Evolutionary conservation across 2,888 invertebrate species (phyloP).

Genomic region (Caenorhabditis panamensis): DNA sequence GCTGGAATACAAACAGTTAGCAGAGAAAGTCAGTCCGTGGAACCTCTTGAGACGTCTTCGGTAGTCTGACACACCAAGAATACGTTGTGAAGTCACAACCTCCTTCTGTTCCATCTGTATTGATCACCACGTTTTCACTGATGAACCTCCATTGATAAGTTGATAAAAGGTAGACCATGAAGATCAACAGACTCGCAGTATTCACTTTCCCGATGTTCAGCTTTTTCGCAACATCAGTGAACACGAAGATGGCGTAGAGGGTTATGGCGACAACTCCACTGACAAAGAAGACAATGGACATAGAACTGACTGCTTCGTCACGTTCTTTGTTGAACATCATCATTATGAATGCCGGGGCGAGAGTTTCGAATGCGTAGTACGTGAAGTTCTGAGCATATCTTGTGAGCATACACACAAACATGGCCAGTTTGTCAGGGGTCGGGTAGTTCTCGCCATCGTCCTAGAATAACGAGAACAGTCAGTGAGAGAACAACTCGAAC

Average conservation of each 20-base stretch:
- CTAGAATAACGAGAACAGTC: background rate
- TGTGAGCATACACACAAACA: conserved; percentile 60
- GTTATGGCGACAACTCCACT: conserved; percentile 36
- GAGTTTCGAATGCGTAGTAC: conserved; percentile 49
- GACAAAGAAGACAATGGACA: conserved; percentile 40
- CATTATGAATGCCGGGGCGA: conserved; percentile 56
- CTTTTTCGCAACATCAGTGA: conserved; percentile 32
- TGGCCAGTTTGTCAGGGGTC: conserved; percentile 41
- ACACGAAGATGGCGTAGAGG: conserved; percentile 42
- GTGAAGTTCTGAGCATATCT: conserved; percentile 59
- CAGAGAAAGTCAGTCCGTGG: background rate
- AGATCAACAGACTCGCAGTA: conserved; percentile 33
- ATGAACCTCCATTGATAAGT: conserved; percentile 58
- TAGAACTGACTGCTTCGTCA: conserved; percentile 34
- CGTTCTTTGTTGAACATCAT: conserved; percentile 57
- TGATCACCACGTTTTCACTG: conserved; percentile 19
- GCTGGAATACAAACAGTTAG: conserved; percentile 1
- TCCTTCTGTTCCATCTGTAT: conserved; percentile 32
- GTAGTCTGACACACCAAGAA: conserved; percentile 38
- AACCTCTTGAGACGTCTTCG: conserved; percentile 35
- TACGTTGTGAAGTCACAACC: conserved; percentile 47
- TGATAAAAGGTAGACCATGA: conserved; percentile 32
- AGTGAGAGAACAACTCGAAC: background rate
- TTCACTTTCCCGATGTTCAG: conserved; percentile 54
- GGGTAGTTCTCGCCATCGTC: conserved; percentile 58